Evolutionary conservation across 2,113 vertebrate species (phyloP), one percentile per base, ranked within the genome.

Genomic region (Puntigrus tetrazona): DNA sequence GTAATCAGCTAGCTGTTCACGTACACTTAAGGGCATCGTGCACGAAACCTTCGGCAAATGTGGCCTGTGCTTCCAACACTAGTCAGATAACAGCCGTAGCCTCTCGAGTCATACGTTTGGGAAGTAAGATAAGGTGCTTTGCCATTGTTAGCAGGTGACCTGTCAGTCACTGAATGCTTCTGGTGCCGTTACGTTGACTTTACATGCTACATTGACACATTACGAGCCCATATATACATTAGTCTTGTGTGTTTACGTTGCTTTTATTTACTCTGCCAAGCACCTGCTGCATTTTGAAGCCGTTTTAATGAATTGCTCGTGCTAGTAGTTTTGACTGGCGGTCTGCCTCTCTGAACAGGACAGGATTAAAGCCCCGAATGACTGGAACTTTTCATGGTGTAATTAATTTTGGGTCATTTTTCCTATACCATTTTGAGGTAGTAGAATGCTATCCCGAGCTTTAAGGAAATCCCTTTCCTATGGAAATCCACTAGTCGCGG

Each of bases 401-500:
- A 22, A 55, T 55, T 59, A 1, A 25, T 5, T 61, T 27, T 6
- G 22, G 65, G 36, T 36, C 1, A 22, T 69, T 69, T 69, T 36
- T 22, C 29, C 65, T 36, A 78, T 4, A 10, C 38, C 7, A n/a
- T 63, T 47, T 79, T 59, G 22, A 69, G 34, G 80, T 52, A 5
- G 9, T 77, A 90, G 18, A 81, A 95, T 94, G 94, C 86, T 87
- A 86, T 87, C 89, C 27, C 89, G 87, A 69, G 79, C 87, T 0
- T 67, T 90, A 61, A 75, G 83, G 8, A 88, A 81, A 31, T 50
- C 90, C 43, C 6, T 92, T 63, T 74, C 88, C 55, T 20, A 86
- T 63, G 91, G 92, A 61, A 87, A 20, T 80, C 90, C 89, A 45
- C 57, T 88, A 4, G 65, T 86, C 11, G 16, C 81, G 4, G 57